Evolutionary conservation across 2,113 vertebrate genomes (phyloP), one percentile per base, ranked within the genome.

Genomic region (Piaya cayana): DNA sequence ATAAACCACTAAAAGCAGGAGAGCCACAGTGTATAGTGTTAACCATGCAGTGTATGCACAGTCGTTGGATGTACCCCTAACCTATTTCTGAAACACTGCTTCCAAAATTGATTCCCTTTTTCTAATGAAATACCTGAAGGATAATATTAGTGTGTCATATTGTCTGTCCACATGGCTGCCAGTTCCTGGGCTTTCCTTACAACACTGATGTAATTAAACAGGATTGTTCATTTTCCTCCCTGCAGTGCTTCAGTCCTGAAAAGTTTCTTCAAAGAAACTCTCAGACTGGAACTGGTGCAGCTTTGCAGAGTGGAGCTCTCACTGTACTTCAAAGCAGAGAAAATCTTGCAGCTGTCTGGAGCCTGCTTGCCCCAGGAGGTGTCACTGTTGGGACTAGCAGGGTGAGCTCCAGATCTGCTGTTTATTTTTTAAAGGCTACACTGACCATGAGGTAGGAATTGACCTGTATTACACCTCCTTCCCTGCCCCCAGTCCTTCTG

Each of bases 321-420:
- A 16, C 39, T 72, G 72, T 53, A n/a, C 69, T 93, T 80, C 64
- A 92, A 83, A 88, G 95, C 78, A 14, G 29, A 77, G 83, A 63
- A 88, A 95, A 95, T 22, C 19, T 26, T 21, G 53, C 72, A 93
- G 96, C 80, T 80, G 74, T 12, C 83, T 63, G 95, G 83, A 60
- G 82, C 92, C 86, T 65, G 49, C 45, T 86, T 79, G 74, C 30
- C 89, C 97, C 98, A 97, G 97, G 97, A 98, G 98, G 98, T 97
- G 97, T 97, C 98, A 96, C 97, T 98, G 86, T 97, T 96, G 97
- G 78, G 95, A 98, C 97, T 97, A 21, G 47, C 84, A 96, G 96
- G 79, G 88, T 70, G 53, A 70, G 81, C 91, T 93, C 88, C 72
- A 67, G 67, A 13, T 20, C 71, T 22, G 20, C 71, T 83, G 43